Conservation (phyloP, 2,113 vertebrate genomes). For the Corapipo altera region DNA sequence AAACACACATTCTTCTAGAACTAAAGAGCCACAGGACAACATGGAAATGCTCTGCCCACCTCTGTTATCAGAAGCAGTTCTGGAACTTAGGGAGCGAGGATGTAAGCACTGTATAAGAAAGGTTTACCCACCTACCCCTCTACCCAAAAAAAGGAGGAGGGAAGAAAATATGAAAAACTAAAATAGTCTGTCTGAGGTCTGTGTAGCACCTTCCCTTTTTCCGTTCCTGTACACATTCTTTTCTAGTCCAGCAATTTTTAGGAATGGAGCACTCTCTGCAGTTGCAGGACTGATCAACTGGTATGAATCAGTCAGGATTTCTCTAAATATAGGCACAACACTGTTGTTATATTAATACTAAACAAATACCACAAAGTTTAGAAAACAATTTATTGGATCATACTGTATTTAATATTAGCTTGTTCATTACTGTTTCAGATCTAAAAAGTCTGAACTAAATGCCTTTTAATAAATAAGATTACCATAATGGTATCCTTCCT, state of each 20-base stretch:
- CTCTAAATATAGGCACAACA: not conserved
- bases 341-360: not conserved
- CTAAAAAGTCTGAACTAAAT: not conserved
- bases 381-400: not conserved
- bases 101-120: not conserved
- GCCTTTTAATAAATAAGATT: not conserved
- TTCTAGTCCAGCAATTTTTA: slow-evolving; percentile 6
- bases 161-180: not conserved
- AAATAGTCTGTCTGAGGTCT: not conserved
- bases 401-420: not conserved
- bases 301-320: not conserved
- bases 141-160: not conserved
- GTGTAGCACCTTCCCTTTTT: not conserved
- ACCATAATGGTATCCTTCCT: not conserved
- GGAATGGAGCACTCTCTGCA: not conserved
- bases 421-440: not conserved
- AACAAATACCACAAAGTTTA: not conserved
- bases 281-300: not conserved
- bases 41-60: not conserved
- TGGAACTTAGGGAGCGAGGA: not conserved
- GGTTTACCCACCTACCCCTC: not conserved
- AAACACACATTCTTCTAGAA: slow-evolving; percentile 7
- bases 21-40: not conserved
- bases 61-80: not conserved
- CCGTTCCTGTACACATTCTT: not conserved